Conservation (phyloP, 1,140 invertebrate species). For the Phymastichus coffea region DNA sequence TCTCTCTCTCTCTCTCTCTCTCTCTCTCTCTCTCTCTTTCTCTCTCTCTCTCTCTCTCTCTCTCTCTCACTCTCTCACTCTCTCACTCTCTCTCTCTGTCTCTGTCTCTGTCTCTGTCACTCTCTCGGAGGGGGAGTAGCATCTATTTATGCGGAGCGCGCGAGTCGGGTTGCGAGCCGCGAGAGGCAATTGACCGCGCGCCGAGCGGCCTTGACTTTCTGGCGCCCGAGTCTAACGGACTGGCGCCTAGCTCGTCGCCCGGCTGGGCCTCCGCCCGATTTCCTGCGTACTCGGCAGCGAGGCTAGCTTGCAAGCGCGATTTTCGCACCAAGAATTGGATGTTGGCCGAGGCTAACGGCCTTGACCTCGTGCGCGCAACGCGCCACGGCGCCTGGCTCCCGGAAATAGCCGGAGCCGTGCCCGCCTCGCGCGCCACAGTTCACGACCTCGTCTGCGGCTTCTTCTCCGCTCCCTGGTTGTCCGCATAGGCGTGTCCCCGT, state of each 20-base stretch:
- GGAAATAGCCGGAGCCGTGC: not conserved
- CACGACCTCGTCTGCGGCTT: conserved; percentile 2
- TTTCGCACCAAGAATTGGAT: conserved; percentile 11
- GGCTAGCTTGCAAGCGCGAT: not conserved
- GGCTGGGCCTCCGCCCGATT: too few species aligned
- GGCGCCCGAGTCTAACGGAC: conserved; percentile 33
- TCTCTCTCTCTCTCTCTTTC: not conserved
- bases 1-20: not conserved
- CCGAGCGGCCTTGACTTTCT: conserved; percentile 51
- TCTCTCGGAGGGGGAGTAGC: not conserved
- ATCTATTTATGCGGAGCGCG: not conserved
- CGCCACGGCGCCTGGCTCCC: too few species aligned
- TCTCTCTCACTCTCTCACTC: not conserved
- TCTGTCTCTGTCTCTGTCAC: not conserved
- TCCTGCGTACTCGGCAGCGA: too few species aligned
- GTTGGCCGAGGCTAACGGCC: conserved; percentile 44
- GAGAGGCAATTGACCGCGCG: conserved; percentile 48
- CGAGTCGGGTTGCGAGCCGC: conserved; percentile 19
- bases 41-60: not conserved
- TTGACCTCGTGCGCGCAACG: conserved; percentile 46
- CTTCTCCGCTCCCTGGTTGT: not conserved
- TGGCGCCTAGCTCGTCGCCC: not conserved
- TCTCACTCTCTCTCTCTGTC: not conserved
- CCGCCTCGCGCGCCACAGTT: conserved; percentile 10
- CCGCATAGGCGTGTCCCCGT: too few species aligned